Percentiles rank a stretch among this genome's conserved stretches.
phyloP scores from a whole-genome alignment of 2,888 invertebrate genomes.

The Ligdia adustata region DNA sequence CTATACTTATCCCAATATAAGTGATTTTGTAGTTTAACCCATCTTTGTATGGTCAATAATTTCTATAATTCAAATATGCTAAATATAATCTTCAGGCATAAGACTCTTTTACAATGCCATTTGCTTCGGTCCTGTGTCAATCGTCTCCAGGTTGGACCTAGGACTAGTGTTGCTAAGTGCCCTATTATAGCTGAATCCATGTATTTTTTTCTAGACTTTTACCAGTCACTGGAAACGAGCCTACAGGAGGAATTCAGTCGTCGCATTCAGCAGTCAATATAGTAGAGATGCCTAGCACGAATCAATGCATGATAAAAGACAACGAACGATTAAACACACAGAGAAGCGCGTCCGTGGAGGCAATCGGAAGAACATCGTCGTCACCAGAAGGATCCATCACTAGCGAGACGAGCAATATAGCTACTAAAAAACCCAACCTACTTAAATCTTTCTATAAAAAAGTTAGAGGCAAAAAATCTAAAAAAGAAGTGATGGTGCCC shows the following conservation, averaged over 20 bases:
- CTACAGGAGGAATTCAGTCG: background rate
- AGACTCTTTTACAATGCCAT: no score
- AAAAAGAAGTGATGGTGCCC: constrained; percentile 29
- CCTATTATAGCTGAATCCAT: no score
- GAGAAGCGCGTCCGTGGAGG: constrained; percentile 5
- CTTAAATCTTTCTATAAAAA: constrained; percentile 27
- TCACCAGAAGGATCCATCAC: constrained; percentile 14
- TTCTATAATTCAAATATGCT: no score
- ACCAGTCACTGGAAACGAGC: no score
- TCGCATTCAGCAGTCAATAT: constrained; percentile 49
- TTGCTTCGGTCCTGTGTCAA: no score
- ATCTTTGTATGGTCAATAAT: no score
- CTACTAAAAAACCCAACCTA: constrained; percentile 22
- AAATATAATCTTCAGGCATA: no score
- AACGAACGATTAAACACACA: constrained; percentile 6
- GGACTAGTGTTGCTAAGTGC: no score
- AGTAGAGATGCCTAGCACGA: constrained; percentile 39
- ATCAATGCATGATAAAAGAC: constrained; percentile 1
- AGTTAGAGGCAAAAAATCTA: constrained; percentile 29
- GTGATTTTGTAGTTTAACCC: no score
- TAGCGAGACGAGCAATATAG: constrained; percentile 24
- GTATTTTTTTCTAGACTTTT: no score
- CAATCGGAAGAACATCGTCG: background rate
- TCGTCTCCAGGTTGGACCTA: no score
- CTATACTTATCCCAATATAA: no score